These are phyloP conservation scores for Rousettus madagascariensis DNA, from an alignment of 2,797 vertebrate genomes.

Conservation along the genomic window DNA sequence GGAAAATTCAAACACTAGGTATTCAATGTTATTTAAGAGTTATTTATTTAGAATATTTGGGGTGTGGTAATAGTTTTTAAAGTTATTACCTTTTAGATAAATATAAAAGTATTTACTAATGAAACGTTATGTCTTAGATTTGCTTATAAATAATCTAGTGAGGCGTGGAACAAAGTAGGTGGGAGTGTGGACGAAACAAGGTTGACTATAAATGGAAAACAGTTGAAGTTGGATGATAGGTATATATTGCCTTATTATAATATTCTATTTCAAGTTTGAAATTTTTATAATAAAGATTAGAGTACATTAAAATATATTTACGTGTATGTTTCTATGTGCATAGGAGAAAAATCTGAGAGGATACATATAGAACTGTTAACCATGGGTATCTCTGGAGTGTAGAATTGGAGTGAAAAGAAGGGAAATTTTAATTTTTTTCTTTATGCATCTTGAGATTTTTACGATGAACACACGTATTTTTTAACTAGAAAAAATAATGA, in stretches of 20 bases:
- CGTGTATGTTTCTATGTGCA: background rate
- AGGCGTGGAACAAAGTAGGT: background rate
- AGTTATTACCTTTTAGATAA: background rate
- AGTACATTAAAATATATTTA: background rate
- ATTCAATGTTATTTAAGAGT: background rate
- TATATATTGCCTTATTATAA: background rate
- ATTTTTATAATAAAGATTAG: conserved; percentile 5
- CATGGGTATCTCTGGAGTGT: background rate
- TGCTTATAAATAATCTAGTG: background rate
- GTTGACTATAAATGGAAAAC: background rate
- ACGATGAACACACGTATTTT: background rate
- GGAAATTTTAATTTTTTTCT: background rate
- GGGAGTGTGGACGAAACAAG: background rate
- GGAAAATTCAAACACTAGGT: background rate
- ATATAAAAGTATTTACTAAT: conserved; percentile 7
- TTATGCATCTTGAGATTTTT: background rate
- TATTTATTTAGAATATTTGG: background rate
- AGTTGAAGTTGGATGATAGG: background rate
- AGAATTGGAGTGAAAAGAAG: background rate
- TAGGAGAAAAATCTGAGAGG: conserved; percentile 18
- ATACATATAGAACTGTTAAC: background rate
- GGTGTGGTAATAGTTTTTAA: background rate
- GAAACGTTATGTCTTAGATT: background rate
- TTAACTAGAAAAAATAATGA: background rate
- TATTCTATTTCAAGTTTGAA: background rate